These are phyloP conservation scores for Resseliella maxima DNA, from an alignment of 2,888 invertebrate genomes.

Conservation along the genomic window DNA sequence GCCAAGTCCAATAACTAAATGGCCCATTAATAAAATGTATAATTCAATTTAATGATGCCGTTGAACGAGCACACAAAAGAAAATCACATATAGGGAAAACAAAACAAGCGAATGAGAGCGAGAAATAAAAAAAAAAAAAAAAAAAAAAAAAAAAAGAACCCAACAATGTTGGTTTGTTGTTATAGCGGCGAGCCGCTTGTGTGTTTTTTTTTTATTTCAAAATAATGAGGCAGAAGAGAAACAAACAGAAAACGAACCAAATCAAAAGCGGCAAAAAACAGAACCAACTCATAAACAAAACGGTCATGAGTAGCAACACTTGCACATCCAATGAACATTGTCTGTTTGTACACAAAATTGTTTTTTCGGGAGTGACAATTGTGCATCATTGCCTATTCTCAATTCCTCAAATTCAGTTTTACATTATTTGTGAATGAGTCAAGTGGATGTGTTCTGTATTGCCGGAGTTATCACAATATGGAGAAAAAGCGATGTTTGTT, in stretches of 20 bases:
- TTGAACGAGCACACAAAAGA: slow-evolving; percentile 45
- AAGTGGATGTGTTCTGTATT: neutral
- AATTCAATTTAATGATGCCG: slow-evolving; percentile 55
- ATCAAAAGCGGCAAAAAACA: slow-evolving; percentile 37
- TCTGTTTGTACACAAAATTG: neutral
- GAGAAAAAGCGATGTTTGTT: neutral
- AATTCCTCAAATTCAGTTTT: neutral
- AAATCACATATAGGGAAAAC: neutral
- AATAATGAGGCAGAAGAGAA: slow-evolving; percentile 18
- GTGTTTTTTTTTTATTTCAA: slow-evolving; percentile 52
- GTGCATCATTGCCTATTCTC: neutral
- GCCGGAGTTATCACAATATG: neutral
- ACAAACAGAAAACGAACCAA: slow-evolving; percentile 33
- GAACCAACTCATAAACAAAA: slow-evolving; percentile 32
- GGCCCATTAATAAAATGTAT: slow-evolving; percentile 55
- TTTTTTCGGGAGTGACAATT: neutral
- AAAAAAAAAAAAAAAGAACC: too few species aligned
- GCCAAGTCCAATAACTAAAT: slow-evolving; percentile 43
- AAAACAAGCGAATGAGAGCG: neutral
- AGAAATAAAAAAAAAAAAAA: neutral
- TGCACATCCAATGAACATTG: slow-evolving; percentile 7
- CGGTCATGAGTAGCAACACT: neutral
- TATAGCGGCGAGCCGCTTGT: slow-evolving; percentile 39
- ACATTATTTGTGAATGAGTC: neutral
- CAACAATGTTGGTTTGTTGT: too few species aligned